Percentiles rank a stretch among this genome's conserved stretches.
phyloP scores from a whole-genome alignment of 2,797 vertebrate species.

The Rachycentron canadum region DNA sequence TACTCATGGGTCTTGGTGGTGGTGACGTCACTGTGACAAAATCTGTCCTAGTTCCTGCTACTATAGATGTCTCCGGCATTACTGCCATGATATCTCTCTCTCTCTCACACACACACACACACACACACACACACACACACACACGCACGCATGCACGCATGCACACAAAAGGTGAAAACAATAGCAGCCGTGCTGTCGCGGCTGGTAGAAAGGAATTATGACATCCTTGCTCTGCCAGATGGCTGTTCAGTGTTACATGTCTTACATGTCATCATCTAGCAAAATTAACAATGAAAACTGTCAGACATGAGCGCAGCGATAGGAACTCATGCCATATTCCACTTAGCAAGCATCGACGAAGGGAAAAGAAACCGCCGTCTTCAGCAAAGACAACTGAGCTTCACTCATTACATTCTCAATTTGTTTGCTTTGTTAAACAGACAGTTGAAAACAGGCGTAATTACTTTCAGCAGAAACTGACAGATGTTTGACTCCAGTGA shows the following conservation, averaged over 20 bases:
- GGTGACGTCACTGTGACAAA: too few species aligned
- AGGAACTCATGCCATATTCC: slow-evolving; percentile 12
- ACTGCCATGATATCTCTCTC: too few species aligned
- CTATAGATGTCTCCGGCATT: too few species aligned
- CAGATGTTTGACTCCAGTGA: slow-evolving; percentile 44
- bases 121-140: too few species aligned
- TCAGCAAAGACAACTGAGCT: slow-evolving; percentile 32
- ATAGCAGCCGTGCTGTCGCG: too few species aligned
- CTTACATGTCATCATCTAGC: slow-evolving; percentile 58
- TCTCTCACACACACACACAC: too few species aligned
- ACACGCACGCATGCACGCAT: neutral
- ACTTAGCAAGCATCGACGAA: slow-evolving; percentile 21
- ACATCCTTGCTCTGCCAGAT: slow-evolving; percentile 51
- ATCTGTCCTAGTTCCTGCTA: too few species aligned
- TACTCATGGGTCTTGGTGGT: too few species aligned
- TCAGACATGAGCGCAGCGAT: slow-evolving; percentile 26
- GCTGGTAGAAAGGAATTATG: slow-evolving; percentile 37
- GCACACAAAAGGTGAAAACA: neutral
- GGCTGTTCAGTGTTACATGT: slow-evolving; percentile 68
- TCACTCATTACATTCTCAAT: slow-evolving; percentile 39
- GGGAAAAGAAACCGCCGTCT: neutral
- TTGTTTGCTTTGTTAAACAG: slow-evolving; percentile 51
- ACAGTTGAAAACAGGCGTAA: slow-evolving; percentile 49
- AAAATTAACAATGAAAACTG: slow-evolving; percentile 48
- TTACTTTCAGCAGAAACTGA: slow-evolving; percentile 45